These are phyloP conservation scores for Aspidiotus destructor DNA, from an alignment of 2,888 invertebrate species.

Conservation along the genomic window DNA sequence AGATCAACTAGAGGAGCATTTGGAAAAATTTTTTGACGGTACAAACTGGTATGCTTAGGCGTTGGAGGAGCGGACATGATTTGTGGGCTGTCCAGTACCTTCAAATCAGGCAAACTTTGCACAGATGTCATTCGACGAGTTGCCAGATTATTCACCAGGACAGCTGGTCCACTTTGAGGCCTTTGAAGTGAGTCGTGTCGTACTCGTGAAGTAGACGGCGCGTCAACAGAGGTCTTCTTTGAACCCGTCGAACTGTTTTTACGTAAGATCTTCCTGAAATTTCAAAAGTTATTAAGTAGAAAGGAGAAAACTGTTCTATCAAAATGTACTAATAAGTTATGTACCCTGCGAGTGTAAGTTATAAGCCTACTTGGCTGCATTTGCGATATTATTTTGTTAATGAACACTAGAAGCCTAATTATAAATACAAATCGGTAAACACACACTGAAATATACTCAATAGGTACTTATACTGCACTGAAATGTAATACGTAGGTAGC, in stretches of 20 bases:
- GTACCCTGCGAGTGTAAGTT: too few species aligned
- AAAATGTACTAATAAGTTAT: too few species aligned
- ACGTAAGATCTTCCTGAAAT: constrained; percentile 11
- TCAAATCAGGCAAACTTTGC: constrained; percentile 17
- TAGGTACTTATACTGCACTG: too few species aligned
- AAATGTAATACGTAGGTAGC: too few species aligned
- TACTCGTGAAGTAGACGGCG: constrained; percentile 15
- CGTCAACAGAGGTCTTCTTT: background rate
- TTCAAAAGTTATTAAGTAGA: too few species aligned
- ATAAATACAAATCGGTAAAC: too few species aligned
- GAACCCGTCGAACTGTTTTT: constrained; percentile 11
- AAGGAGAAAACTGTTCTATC: too few species aligned
- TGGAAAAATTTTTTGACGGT: background rate
- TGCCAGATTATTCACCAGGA: constrained; percentile 15
- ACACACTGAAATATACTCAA: too few species aligned
- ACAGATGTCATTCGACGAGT: constrained; percentile 20
- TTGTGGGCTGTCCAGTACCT: background rate
- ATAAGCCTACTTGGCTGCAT: too few species aligned
- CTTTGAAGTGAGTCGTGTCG: constrained; percentile 36
- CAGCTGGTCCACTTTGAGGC: constrained; percentile 40
- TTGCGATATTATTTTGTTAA: too few species aligned
- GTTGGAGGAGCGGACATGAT: constrained; percentile 28
- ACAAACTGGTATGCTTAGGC: constrained; percentile 13
- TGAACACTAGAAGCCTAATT: too few species aligned
- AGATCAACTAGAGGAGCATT: constrained; percentile 27